A percentile compares a stretch with the other conserved stretches of the same genome.
These are phyloP conservation scores for Periophthalmodon schlosseri DNA, from an alignment of 2,113 vertebrate species.

Conservation along the genomic window DNA sequence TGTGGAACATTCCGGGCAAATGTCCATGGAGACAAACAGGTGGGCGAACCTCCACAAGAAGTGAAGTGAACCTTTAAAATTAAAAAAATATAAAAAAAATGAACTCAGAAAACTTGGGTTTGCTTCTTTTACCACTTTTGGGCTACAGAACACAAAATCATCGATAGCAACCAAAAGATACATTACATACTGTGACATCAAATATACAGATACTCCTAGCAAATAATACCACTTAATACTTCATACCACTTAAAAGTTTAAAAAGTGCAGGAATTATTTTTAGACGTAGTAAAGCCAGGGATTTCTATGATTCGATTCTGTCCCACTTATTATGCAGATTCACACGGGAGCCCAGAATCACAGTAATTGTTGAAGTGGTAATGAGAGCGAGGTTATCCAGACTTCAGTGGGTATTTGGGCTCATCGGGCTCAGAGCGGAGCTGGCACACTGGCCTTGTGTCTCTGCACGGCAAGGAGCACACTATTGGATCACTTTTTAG, in stretches of 20 bases:
- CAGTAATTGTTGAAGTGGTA: slow-evolving; percentile 49
- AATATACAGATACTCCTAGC: no score
- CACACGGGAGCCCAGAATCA: slow-evolving; percentile 34
- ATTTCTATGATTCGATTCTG: slow-evolving; percentile 38
- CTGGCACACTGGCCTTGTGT: slow-evolving; percentile 22
- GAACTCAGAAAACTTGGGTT: no score
- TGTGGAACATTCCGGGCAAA: no score
- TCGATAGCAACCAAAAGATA: no score
- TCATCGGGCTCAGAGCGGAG: slow-evolving; percentile 17
- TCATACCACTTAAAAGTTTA: not conserved
- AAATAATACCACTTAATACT: no score
- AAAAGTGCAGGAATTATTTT: slow-evolving; percentile 19
- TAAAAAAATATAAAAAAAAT: no score
- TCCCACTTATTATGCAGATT: slow-evolving; percentile 50
- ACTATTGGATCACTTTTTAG: slow-evolving; percentile 35
- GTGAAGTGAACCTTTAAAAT: no score
- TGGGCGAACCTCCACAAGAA: no score
- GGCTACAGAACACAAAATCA: no score
- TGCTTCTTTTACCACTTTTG: no score
- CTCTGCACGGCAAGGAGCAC: slow-evolving; percentile 10
- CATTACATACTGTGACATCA: no score
- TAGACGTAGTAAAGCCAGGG: slow-evolving; percentile 17
- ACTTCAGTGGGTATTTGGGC: slow-evolving; percentile 30
- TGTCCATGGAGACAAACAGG: no score
- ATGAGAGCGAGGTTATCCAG: slow-evolving; percentile 39